phyloP scores from a whole-genome alignment of 1,140 invertebrate species.

The Diorhabda elongata region DNA sequence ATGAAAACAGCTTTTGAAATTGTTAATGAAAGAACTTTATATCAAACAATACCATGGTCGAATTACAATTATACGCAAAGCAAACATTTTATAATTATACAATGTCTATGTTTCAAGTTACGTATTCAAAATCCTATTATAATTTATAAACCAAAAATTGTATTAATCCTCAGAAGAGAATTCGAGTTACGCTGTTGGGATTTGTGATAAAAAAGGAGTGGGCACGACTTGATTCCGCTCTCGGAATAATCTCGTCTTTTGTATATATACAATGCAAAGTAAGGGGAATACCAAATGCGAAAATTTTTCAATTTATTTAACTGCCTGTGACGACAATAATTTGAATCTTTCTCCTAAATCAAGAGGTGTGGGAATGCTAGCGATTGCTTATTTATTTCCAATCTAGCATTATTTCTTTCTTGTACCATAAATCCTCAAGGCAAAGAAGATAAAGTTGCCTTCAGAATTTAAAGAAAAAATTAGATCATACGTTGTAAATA shows the following conservation, averaged over 20 bases:
- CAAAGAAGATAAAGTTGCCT: no score
- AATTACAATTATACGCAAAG: no score
- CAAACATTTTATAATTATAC: no score
- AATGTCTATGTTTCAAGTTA: no score
- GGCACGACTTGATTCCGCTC: not conserved
- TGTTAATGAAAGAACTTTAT: no score
- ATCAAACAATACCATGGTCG: no score
- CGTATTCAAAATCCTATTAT: no score
- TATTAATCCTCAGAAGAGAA: no score
- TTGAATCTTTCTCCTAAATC: conserved; percentile 1
- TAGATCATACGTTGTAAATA: no score
- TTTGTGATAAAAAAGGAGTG: not conserved
- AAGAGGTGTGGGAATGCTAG: not conserved
- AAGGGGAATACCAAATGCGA: not conserved
- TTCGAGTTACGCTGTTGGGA: not conserved
- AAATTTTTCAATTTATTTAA: not conserved
- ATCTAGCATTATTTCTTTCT: not conserved
- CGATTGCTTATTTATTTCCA: not conserved
- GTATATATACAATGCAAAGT: conserved; percentile 4
- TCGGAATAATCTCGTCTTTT: not conserved
- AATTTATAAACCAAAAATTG: no score
- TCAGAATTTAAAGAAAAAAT: no score
- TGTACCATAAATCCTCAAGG: not conserved
- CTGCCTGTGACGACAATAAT: not conserved
- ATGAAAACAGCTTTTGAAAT: no score